phyloP scores from a whole-genome alignment of 2,888 invertebrate species.

The Luffia ferchaultella region DNA sequence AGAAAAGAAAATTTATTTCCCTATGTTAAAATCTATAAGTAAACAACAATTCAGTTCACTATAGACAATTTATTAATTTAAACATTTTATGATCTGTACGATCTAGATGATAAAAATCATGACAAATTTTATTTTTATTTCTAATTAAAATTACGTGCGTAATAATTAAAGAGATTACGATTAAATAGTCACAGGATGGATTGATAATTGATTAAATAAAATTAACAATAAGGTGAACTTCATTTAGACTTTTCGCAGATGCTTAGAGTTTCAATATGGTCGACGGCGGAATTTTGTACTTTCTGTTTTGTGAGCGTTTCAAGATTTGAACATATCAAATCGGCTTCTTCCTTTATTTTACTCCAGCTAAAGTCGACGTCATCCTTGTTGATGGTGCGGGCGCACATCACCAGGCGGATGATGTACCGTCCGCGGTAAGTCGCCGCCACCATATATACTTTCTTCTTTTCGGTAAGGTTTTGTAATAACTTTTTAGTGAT shows the following conservation, averaged over 20 bases:
- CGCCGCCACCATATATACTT: constrained; percentile 85
- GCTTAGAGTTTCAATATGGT: constrained; percentile 33
- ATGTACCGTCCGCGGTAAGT: constrained; percentile 72
- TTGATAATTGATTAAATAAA: too few relatives aligned
- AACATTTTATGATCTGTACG: too few relatives aligned
- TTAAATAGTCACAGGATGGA: too few relatives aligned
- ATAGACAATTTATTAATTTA: too few relatives aligned
- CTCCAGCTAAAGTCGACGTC: constrained; percentile 80
- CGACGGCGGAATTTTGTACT: constrained; percentile 34
- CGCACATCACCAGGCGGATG: constrained; percentile 85
- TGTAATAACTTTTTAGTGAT: constrained; percentile 76
- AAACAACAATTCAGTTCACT: too few relatives aligned
- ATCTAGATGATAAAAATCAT: too few relatives aligned
- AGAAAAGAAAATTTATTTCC: too few relatives aligned
- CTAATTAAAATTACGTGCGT: too few relatives aligned
- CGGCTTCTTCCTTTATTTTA: constrained; percentile 70
- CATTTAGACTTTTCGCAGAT: constrained; percentile 47
- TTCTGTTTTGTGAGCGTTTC: constrained; percentile 25
- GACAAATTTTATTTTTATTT: too few relatives aligned
- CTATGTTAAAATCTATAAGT: too few relatives aligned
- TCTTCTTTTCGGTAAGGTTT: constrained; percentile 75
- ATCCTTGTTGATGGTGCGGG: constrained; percentile 70
- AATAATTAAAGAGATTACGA: too few relatives aligned
- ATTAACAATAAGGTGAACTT: too few relatives aligned
- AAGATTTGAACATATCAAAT: constrained; percentile 29